Evolutionary conservation across 2,113 vertebrate species (phyloP), one percentile per base, ranked within the genome.

Genomic region (Ammodytes dubius): DNA sequence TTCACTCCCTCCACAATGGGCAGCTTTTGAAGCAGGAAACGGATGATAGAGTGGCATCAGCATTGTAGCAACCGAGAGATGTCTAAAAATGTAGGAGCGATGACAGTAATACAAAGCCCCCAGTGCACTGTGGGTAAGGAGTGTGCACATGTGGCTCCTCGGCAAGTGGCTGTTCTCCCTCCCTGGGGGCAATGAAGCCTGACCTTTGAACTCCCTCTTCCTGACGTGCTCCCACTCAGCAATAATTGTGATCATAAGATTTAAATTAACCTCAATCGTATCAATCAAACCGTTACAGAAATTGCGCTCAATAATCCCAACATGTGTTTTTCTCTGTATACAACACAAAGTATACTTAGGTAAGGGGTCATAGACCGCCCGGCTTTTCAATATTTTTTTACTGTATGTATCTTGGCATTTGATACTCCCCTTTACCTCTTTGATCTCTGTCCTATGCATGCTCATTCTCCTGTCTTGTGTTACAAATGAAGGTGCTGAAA

Each of bases 401-500:
- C 15, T 53, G 9, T 5, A 1, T 77, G 56, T 43, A 6, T 70
- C 56, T 67, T 76, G 45, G 43, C 54, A 76, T 81, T 67, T 83
- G 72, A 88, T 73, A 79, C 74, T 72, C 66, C 19, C 6, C 9
- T 59, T 83, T 52, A 14, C 37, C 64, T 74, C 88, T 85, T 81
- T 89, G 80, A 90, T 85, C 77, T 82, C 47, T 46, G n/a, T 35
- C 74, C 59, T 72, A 43, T 47, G 56, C 1, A 43, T 47, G 56
- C 1, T 70, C 11, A 52, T 74, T 86, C 72, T 74, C 71, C 14
- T 82, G 77, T 88, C 85, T 87, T 70, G 40, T 81, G 80, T 88
- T 86, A 88, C 78, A 87, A 87, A 88, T 89, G 86, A 86, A 79
- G 83, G 81, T 64, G 82, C 78, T 84, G 88, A 89, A 84, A 81